phyloP scores from a whole-genome alignment of 2,113 vertebrate species.

The Hydropotes inermis region DNA sequence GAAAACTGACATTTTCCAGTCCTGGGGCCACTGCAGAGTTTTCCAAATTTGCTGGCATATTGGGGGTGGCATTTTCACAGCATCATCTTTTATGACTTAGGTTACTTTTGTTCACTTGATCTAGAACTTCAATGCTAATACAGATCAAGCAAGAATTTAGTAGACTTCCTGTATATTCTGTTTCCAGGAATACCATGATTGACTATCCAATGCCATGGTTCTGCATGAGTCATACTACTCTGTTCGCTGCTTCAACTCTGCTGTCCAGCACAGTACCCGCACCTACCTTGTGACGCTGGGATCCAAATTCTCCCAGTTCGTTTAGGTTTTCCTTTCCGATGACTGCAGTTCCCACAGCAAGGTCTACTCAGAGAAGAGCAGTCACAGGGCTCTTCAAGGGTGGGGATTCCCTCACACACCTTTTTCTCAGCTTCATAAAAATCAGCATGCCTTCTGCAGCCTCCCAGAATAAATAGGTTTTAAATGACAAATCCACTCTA shows the following conservation, averaged over 20 bases:
- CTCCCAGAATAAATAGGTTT: not conserved
- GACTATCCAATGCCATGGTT: not conserved
- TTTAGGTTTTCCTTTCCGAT: not conserved
- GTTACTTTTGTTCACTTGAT: not conserved
- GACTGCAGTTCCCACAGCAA: not conserved
- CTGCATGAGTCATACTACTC: not conserved
- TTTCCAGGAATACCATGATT: not conserved
- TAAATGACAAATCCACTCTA: not conserved
- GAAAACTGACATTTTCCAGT: not conserved
- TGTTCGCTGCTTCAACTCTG: not conserved
- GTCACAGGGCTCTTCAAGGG: not conserved
- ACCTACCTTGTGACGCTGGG: not conserved
- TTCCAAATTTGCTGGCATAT: not conserved
- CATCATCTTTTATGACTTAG: not conserved
- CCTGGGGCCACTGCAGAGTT: not conserved
- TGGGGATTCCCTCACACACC: not conserved
- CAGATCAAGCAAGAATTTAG: not conserved
- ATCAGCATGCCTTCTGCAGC: not conserved
- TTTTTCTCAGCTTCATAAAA: not conserved
- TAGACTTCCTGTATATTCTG: not conserved
- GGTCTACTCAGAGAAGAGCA: not conserved
- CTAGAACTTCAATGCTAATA: not conserved
- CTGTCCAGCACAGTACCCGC: not conserved
- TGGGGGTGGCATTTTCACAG: not conserved
- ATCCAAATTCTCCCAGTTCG: not conserved